phyloP scores from a whole-genome alignment of 2,113 vertebrate genomes.

The Tursiops truncatus region DNA sequence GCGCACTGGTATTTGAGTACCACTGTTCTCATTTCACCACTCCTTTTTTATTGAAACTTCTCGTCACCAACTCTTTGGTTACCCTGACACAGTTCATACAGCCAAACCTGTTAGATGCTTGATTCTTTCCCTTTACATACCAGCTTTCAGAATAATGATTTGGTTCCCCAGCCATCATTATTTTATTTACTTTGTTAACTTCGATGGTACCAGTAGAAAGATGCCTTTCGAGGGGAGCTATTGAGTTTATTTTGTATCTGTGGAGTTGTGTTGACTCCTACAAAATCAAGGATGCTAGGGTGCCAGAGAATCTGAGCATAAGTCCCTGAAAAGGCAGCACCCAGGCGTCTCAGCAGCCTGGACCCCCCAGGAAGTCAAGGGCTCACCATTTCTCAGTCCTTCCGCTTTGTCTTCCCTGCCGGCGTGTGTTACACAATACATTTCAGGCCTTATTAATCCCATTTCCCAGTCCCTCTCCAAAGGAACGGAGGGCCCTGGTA shows the following conservation, averaged over 20 bases:
- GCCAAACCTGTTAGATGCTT: neutral
- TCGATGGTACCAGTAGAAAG: neutral
- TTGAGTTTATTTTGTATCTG: neutral
- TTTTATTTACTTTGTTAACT: neutral
- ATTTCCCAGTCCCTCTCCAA: constrained; percentile 61
- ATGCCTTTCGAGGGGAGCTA: neutral
- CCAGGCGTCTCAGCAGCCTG: no score
- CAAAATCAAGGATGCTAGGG: neutral
- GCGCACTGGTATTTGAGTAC: neutral
- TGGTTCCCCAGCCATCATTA: neutral
- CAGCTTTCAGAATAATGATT: neutral
- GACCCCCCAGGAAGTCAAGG: neutral
- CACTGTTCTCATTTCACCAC: neutral
- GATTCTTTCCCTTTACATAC: neutral
- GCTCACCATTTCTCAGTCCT: neutral
- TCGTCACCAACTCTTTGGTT: neutral
- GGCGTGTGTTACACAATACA: constrained; percentile 5
- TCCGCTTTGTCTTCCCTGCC: neutral
- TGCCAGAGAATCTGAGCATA: neutral
- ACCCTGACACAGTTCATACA: neutral
- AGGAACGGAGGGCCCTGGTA: constrained; percentile 66
- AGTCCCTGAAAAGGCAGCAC: neutral
- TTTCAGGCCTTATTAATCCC: constrained; percentile 72
- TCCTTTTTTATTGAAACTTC: neutral
- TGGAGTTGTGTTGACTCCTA: neutral